Base-by-base conservation (phyloP, 2,888 invertebrate genomes). In the Latheticus oryzae region DNA sequence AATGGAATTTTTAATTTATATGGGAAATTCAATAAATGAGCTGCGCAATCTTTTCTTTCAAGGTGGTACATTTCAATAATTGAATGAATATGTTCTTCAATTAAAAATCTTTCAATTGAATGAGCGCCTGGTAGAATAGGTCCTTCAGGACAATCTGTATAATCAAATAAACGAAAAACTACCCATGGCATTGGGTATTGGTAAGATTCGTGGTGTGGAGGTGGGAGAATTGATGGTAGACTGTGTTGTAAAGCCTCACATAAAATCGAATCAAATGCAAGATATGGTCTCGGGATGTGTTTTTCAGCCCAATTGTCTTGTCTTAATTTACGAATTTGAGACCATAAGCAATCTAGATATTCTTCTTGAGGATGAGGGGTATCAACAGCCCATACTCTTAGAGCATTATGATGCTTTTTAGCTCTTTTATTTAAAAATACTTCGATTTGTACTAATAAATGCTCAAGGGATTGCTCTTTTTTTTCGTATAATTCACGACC, bases 281-380 rank as follows among this genome's bases (percentile, higher is more conserved):
- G 83, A 76, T 99, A 98, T 0, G 97, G 97, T 23, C 98, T 85
- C 0, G 91, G 89, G 71, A 98, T 96, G 77, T 97, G 96, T 74
- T 95, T 95, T 75, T 98, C 97, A 16, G 92, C 90, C 98, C 98
- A 99, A 78, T 95, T 95, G 71, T 97, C 96, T 73, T 91, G 90
- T 17, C 92, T 86, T 28, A 99, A 79, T 75, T 97, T 96, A 63
- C 91, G 87, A 37, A 96, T 88, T 78, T 95, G 95, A 3, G 95
- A 91, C 96, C 97, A 98, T 5, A 99, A 82, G 73, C 97, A 97
- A 74, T 99, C 98, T 60, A 99, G 80, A 77, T 98, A 98, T 82
- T 91, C 91, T 76, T 97, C 97, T 76, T 99, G 98, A 0, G 96
- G 91, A 81, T 97, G 97, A 12, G 96, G 97, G 0, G 88, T 86